Evolutionary conservation across 1,140 invertebrate genomes (phyloP), one percentile per base, ranked within the genome.

Genomic region (Pteromalus puparum): DNA sequence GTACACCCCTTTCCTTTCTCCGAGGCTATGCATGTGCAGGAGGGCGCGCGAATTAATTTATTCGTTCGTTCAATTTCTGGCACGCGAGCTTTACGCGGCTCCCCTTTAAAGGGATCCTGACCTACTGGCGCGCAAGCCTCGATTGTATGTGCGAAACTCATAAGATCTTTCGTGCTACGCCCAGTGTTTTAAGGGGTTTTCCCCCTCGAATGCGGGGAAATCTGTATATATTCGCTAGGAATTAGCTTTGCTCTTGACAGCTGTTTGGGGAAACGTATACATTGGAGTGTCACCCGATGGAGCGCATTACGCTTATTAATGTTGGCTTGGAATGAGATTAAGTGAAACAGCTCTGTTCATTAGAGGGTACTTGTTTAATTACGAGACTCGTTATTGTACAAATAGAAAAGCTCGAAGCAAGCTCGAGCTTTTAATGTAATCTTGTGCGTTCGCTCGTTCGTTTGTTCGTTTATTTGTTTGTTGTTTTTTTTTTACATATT

Each of bases 1-100:
- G 65, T 38, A 38, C 34, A 38, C 72, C 6, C 67, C 7, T 70
- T 34, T 73, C 13, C 13, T 68, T 7, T 42, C 38, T 7, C 6
- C 26, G 26, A 61, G 6, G 21, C 38, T 81, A 30, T 81, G 38
- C 26, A 68, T 67, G 48, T 24, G 24, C 34, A 3, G 34, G 38
- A 61, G 53, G 2, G 18, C 24, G 5, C 4, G 48, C 9, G 53
- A 82, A 82, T 76, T 76, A 82, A 82, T 74, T 82, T 76, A 82
- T 38, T 82, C n/a, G 34, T 75, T 48, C 61, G 38, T 75, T 76
- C 28, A 76, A 67, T 76, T 79, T 76, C 48, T n/a, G n/a, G 53
- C 53, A 21, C 21, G 65, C 34, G 46, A n/a, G 81, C 10, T 65
- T 77, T n/a, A 77, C 15, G 46, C 18, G 5, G 61, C 21, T 30